Conservation (phyloP, 2,888 invertebrate genomes). For the Mystacides longicornis region DNA sequence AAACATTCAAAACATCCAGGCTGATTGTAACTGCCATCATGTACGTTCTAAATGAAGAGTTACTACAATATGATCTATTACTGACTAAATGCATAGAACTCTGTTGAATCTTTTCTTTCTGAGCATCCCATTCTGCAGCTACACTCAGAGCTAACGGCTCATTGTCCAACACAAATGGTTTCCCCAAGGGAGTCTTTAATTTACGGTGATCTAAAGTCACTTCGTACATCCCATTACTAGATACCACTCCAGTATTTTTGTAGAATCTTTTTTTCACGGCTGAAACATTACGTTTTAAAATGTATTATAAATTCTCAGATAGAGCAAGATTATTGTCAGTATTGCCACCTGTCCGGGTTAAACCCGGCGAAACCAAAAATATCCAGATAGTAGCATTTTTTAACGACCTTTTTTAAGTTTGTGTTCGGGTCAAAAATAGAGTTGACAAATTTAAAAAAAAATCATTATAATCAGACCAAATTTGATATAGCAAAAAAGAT, state of each 20-base stretch:
- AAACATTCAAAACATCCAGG: slow-evolving; percentile 27
- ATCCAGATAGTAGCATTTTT: too few relatives aligned
- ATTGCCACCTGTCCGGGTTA: too few relatives aligned
- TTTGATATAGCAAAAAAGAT: too few relatives aligned
- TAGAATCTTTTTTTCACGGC: slow-evolving; percentile 64
- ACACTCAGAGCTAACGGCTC: slow-evolving; percentile 89
- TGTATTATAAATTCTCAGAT: too few relatives aligned
- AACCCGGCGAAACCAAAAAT: too few relatives aligned
- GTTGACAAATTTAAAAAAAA: too few relatives aligned
- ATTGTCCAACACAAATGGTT: slow-evolving; percentile 65
- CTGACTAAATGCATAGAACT: slow-evolving; percentile 84
- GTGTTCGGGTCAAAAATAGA: too few relatives aligned
- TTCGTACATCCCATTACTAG: slow-evolving; percentile 68
- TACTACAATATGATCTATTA: not conserved
- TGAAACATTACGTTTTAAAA: too few relatives aligned
- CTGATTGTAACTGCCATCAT: not conserved
- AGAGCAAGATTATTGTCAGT: too few relatives aligned
- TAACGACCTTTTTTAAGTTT: too few relatives aligned
- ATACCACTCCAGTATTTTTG: slow-evolving; percentile 62
- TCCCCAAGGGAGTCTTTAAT: slow-evolving; percentile 83
- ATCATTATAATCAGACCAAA: too few relatives aligned
- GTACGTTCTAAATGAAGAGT: not conserved
- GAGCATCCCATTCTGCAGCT: slow-evolving; percentile 91
- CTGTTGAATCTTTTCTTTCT: slow-evolving; percentile 66
- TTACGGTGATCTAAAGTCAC: slow-evolving; percentile 82